Evolutionary conservation across 1,140 invertebrate species (phyloP).

Genomic region (Melipona quadrifasciata): DNA sequence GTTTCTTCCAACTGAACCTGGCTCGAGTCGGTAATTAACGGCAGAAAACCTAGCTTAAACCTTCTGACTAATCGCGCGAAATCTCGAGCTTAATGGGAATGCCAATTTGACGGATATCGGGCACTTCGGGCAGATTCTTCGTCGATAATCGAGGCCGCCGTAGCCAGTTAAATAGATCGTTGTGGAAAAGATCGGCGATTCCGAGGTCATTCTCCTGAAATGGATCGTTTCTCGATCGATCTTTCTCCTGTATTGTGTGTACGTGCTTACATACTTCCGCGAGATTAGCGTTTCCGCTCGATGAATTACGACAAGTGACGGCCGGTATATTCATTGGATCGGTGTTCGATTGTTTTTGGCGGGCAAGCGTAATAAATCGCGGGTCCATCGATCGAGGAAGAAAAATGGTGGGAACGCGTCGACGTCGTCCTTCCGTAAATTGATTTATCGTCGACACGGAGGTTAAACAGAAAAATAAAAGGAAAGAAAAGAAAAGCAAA

Average conservation of each 20-base stretch:
- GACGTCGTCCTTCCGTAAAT: neutral
- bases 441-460: neutral
- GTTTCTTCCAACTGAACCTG: neutral
- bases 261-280: neutral
- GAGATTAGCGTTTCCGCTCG: slow-evolving; percentile 4
- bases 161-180: neutral
- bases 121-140: neutral
- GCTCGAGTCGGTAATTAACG: neutral
- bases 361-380: neutral
- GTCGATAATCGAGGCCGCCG: neutral
- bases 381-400: slow-evolving; percentile 17
- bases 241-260: too few relatives aligned
- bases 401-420: neutral
- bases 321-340: neutral
- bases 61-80: slow-evolving; percentile 8
- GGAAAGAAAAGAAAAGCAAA: neutral
- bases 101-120: neutral
- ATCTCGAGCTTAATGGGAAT: slow-evolving; percentile 4
- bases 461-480: neutral
- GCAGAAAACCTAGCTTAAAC: neutral
- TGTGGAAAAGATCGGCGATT: neutral
- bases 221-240: too few relatives aligned
- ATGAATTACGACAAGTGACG: neutral
- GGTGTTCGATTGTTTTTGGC: slow-evolving; percentile 1
- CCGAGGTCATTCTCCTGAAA: too few relatives aligned